Evolutionary conservation across 2,888 invertebrate genomes (phyloP).

Genomic region (Drosophila subquinaria): DNA sequence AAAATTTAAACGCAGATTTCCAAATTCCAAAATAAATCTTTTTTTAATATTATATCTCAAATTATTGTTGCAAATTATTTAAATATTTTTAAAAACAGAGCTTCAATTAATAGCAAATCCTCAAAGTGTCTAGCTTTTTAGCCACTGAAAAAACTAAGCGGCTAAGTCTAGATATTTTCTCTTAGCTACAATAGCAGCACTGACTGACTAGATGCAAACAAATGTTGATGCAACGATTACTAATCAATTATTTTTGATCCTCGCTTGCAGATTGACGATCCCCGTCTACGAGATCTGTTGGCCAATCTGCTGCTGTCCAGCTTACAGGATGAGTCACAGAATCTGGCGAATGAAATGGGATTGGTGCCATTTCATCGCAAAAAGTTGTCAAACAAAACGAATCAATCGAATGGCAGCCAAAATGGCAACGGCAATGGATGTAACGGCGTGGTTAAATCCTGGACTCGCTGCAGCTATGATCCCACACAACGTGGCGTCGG

Average conservation of each 20-base stretch:
- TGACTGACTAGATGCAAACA: too few species aligned
- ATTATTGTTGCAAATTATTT: too few species aligned
- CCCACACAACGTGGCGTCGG: conserved; percentile 24
- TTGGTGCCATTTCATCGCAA: conserved; percentile 8
- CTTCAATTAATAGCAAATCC: too few species aligned
- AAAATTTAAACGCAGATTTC: too few species aligned
- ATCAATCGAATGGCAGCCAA: background rate
- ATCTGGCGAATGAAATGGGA: background rate
- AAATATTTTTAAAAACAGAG: too few species aligned
- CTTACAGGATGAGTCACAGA: conserved; percentile 25
- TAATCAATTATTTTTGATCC: background rate
- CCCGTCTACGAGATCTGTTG: conserved; percentile 28
- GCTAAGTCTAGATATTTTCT: too few species aligned
- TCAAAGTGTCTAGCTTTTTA: too few species aligned
- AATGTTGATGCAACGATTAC: background rate
- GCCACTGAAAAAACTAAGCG: too few species aligned
- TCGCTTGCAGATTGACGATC: conserved; percentile 22
- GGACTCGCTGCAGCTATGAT: conserved; percentile 31
- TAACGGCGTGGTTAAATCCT: background rate
- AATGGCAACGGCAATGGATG: conserved; percentile 13
- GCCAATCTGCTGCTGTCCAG: conserved; percentile 36
- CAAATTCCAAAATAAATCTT: too few species aligned
- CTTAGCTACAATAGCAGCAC: too few species aligned
- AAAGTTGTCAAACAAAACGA: background rate
- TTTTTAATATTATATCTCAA: too few species aligned